A percentile compares a stretch with the other conserved stretches of the same genome.
Evolutionary conservation across 2,888 invertebrate genomes (phyloP).

Genomic region (Caenorhabditis sp.): DNA sequence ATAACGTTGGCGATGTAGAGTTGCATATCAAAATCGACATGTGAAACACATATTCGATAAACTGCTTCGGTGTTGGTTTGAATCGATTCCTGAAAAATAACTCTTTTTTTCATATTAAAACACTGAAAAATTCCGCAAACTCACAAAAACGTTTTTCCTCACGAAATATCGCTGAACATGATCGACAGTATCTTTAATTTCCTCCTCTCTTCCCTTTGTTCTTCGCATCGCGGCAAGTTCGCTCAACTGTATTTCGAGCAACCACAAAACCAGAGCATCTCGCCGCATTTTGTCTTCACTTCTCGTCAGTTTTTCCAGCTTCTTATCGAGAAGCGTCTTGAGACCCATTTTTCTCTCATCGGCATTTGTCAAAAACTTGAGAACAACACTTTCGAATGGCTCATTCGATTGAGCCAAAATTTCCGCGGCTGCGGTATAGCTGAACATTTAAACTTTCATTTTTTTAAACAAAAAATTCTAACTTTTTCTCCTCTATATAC

Average conservation of each 20-base stretch:
- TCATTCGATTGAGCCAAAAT: constrained; percentile 88
- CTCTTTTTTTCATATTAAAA: no score
- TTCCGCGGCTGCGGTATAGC: constrained; percentile 76
- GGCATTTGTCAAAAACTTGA: constrained; percentile 46
- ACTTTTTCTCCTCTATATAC: constrained; percentile 66
- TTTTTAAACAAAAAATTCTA: constrained; percentile 6
- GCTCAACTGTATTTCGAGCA: constrained; percentile 80
- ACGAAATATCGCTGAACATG: constrained; percentile 83
- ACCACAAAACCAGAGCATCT: constrained; percentile 92
- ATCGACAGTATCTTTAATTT: constrained; percentile 76
- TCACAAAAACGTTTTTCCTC: constrained; percentile 78
- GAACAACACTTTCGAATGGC: constrained; percentile 86
- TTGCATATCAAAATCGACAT: constrained; percentile 90
- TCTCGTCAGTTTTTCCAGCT: constrained; percentile 77
- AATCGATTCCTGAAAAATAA: constrained; percentile 79
- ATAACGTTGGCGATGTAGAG: constrained; percentile 86
- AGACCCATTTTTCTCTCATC: constrained; percentile 82
- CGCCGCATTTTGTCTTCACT: constrained; percentile 77
- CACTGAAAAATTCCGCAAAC: constrained; percentile 7
- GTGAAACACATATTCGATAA: constrained; percentile 89
- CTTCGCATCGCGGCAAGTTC: constrained; percentile 52
- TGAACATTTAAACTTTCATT: constrained; percentile 21
- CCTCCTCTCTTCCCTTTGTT: constrained; percentile 17
- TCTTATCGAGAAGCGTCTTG: constrained; percentile 84
- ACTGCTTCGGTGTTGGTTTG: constrained; percentile 83